A percentile compares a stretch with the other conserved stretches of the same genome.
These are phyloP conservation scores for Theropithecus gelada DNA, from an alignment of 2,113 vertebrate genomes.

Conservation along the genomic window DNA sequence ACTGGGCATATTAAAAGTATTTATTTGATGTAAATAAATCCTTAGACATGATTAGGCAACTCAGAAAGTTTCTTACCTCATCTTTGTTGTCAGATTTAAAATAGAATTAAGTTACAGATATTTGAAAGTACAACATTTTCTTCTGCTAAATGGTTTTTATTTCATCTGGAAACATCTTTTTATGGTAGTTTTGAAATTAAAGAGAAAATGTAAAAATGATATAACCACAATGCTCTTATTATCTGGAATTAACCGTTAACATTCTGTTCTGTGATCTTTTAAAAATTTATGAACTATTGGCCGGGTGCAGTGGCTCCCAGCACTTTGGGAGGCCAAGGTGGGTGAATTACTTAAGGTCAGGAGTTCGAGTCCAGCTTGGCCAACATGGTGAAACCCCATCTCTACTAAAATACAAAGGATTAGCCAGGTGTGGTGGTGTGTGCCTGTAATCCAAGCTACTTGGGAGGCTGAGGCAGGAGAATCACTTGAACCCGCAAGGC, in stretches of 20 bases:
- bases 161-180: conserved; percentile 53
- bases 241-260: conserved; percentile 42
- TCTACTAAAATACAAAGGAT: no score
- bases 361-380: no score
- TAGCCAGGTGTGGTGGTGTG: no score
- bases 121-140: conserved; percentile 54
- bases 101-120: conserved; percentile 43
- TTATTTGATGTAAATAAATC: conserved; percentile 36
- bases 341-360: no score
- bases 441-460: no score
- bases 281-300: background rate
- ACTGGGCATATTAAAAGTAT: conserved; percentile 23
- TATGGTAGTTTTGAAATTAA: conserved; percentile 57
- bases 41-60: conserved; percentile 13
- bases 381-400: no score
- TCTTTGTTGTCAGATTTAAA: conserved; percentile 58
- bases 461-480: no score
- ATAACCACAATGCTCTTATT: background rate
- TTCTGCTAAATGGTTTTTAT: conserved; percentile 41
- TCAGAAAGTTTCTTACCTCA: conserved; percentile 14
- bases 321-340: no score
- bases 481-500: no score
- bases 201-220: conserved; percentile 43
- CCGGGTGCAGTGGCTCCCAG: no score
- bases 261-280: conserved; percentile 59